phyloP scores from a whole-genome alignment of 2,113 vertebrate genomes.

The Neotragus pygmaeus region DNA sequence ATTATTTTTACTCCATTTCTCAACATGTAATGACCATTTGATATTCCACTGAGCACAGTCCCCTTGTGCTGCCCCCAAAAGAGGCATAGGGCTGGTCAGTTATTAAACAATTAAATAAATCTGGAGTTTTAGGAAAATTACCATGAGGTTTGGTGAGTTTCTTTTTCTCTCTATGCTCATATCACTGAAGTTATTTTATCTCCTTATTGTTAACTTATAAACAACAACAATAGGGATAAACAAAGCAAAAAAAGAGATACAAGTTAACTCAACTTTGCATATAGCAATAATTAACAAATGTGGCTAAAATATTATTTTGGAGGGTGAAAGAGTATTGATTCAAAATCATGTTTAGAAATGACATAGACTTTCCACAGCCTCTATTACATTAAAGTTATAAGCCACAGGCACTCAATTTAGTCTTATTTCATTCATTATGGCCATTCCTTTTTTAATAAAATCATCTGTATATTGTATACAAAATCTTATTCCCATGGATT shows the following conservation, averaged over 20 bases:
- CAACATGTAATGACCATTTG: background rate
- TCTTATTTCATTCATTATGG: background rate
- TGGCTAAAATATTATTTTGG: background rate
- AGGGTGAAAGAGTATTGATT: background rate
- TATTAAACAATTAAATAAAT: background rate
- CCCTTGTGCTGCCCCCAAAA: background rate
- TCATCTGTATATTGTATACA: background rate
- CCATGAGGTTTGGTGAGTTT: background rate
- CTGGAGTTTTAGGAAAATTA: background rate
- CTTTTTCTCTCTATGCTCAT: background rate
- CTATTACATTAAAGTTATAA: background rate
- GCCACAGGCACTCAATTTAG: background rate
- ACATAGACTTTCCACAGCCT: background rate
- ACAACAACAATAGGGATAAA: background rate
- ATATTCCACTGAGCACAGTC: background rate
- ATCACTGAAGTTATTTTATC: background rate
- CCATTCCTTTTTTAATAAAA: background rate
- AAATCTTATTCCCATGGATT: background rate
- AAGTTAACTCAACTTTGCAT: background rate
- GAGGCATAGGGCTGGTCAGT: background rate
- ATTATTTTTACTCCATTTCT: background rate
- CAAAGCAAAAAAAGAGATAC: background rate
- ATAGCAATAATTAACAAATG: background rate
- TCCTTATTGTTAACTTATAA: background rate
- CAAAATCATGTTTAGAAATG: background rate